phyloP scores from a whole-genome alignment of 2,888 invertebrate species.

The Cryptocephalus primarius region DNA sequence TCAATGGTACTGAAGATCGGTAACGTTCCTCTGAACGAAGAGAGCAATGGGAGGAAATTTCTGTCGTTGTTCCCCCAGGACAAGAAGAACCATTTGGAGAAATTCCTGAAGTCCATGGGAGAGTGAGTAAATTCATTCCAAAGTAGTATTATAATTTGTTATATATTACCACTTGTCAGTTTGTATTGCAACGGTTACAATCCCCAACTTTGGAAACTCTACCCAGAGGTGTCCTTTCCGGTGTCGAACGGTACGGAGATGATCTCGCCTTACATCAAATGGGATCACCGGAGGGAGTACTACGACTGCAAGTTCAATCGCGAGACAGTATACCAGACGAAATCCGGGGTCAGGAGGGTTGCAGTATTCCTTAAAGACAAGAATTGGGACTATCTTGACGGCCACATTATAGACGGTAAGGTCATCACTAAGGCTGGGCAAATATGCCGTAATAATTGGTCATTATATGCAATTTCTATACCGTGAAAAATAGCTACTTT shows the following conservation, averaged over 20 bases:
- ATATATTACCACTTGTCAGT: slow-evolving; percentile 35
- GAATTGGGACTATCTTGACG: slow-evolving; percentile 59
- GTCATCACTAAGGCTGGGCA: neutral
- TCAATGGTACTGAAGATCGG: slow-evolving; percentile 12
- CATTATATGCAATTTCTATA: too few relatives aligned
- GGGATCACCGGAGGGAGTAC: slow-evolving; percentile 79
- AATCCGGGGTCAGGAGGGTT: slow-evolving; percentile 2
- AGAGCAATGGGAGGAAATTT: slow-evolving; percentile 3
- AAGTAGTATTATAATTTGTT: neutral
- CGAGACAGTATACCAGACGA: slow-evolving; percentile 2
- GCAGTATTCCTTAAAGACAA: slow-evolving; percentile 31
- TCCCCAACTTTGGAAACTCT: slow-evolving; percentile 63
- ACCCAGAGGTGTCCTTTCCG: slow-evolving; percentile 66
- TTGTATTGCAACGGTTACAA: slow-evolving; percentile 69
- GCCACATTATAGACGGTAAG: slow-evolving; percentile 66
- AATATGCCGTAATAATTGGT: too few relatives aligned
- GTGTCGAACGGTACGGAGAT: slow-evolving; percentile 53
- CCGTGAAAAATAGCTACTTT: too few relatives aligned
- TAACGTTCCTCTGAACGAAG: neutral
- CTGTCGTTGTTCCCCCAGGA: slow-evolving; percentile 1
- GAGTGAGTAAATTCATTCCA: slow-evolving; percentile 4
- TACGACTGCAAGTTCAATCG: slow-evolving; percentile 39
- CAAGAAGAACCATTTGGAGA: slow-evolving; percentile 1
- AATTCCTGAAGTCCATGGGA: slow-evolving; percentile 9
- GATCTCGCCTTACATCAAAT: slow-evolving; percentile 65